These are phyloP conservation scores for Passer domesticus DNA, from an alignment of 2,113 vertebrate species.

Conservation along the genomic window DNA sequence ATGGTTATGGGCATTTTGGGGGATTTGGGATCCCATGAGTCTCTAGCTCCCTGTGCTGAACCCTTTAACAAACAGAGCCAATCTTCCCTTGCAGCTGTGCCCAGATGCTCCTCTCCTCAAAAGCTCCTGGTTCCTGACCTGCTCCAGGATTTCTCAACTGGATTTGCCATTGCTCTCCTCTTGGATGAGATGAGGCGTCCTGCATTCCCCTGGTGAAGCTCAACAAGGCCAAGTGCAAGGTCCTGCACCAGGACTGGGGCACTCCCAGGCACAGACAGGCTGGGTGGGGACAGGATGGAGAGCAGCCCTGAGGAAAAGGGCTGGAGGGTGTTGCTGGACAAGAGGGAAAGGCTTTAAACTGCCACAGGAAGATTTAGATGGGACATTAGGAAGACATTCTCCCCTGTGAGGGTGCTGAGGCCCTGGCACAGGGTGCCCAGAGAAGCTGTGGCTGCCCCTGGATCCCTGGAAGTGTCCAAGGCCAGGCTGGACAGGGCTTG, in stretches of 20 bases:
- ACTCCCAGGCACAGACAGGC: not conserved
- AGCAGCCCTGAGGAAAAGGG: not conserved
- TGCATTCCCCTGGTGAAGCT: not conserved
- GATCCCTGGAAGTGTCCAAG: not conserved
- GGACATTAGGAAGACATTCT: not conserved
- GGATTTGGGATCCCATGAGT: not conserved
- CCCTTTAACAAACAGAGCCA: not conserved
- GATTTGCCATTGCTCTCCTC: not conserved
- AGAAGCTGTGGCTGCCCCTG: not conserved
- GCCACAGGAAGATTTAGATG: not conserved
- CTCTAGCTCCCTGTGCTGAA: no score
- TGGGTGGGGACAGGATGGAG: not conserved
- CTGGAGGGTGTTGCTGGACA: not conserved
- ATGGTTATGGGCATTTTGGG: fast-evolving
- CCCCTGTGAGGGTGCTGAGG: fast-evolving
- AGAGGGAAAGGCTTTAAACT: not conserved
- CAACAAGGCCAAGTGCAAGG: not conserved
- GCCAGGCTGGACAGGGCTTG: fast-evolving
- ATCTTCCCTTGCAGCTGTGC: not conserved
- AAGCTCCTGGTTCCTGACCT: not conserved
- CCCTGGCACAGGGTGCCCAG: not conserved
- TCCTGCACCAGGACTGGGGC: not conserved
- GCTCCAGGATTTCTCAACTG: fast-evolving
- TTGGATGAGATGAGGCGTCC: not conserved
- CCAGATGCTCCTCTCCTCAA: not conserved